These are phyloP conservation scores for Nothoprocta perdicaria DNA, from an alignment of 2,113 vertebrate genomes.

Conservation along the genomic window DNA sequence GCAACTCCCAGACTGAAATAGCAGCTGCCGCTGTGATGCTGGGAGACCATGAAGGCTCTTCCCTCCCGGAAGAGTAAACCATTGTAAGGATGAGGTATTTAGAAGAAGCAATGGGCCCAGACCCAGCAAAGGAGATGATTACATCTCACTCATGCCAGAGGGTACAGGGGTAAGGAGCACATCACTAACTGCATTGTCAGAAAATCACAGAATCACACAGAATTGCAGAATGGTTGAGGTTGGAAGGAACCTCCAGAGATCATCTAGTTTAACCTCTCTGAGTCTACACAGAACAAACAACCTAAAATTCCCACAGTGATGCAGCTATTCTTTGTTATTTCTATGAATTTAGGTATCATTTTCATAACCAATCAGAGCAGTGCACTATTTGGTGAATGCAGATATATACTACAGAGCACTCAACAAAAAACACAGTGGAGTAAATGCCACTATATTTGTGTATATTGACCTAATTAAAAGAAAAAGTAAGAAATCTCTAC, in stretches of 20 bases:
- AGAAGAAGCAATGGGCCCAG: neutral
- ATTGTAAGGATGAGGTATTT: neutral
- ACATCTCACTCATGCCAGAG: neutral
- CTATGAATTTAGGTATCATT: neutral
- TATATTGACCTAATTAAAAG: neutral
- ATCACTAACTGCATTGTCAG: rapidly evolving
- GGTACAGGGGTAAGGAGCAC: neutral
- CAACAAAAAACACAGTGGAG: neutral
- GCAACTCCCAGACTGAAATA: neutral
- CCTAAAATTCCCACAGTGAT: neutral
- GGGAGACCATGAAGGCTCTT: neutral
- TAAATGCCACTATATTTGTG: neutral
- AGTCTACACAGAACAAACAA: neutral
- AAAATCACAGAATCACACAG: neutral
- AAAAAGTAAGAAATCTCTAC: neutral
- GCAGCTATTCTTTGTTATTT: neutral
- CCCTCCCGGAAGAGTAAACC: neutral
- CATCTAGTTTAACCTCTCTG: no score
- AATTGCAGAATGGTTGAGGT: no score
- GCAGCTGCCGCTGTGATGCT: neutral
- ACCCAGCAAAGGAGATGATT: neutral
- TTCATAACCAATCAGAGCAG: neutral
- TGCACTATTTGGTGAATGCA: neutral
- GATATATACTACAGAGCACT: neutral
- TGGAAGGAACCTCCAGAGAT: no score